These are phyloP conservation scores for Channa argus DNA, from an alignment of 2,113 vertebrate species.

Conservation along the genomic window DNA sequence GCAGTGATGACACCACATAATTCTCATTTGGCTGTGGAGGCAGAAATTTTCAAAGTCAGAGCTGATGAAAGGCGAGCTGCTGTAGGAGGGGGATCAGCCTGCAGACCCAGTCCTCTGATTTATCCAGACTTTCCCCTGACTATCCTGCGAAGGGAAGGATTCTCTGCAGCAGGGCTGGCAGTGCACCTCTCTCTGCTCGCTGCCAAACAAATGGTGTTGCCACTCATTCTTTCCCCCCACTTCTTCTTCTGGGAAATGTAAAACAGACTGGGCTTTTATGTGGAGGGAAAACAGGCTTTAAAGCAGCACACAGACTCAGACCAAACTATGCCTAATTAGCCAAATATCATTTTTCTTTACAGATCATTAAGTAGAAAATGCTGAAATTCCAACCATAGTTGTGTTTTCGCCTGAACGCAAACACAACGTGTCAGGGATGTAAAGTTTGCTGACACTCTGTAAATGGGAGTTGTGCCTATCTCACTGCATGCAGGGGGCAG, in stretches of 20 bases:
- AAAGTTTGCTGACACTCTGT: too few species aligned
- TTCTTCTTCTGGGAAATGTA: conserved; percentile 23
- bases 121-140: conserved; percentile 56
- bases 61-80: conserved; percentile 59
- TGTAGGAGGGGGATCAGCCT: conserved; percentile 19
- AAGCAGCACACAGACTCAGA: background rate
- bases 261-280: conserved; percentile 38
- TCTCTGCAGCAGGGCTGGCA: conserved; percentile 38
- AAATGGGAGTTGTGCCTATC: too few species aligned
- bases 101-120: conserved; percentile 46
- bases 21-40: conserved; percentile 63
- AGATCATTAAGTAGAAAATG: background rate
- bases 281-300: background rate
- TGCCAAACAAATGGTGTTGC: conserved; percentile 83
- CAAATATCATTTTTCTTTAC: background rate
- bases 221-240: conserved; percentile 70
- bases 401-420: background rate
- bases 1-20: conserved; percentile 62
- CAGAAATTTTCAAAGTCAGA: conserved; percentile 49
- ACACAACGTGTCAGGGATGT: too few species aligned
- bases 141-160: conserved; percentile 54
- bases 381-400: background rate
- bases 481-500: too few species aligned
- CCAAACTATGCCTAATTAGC: background rate
- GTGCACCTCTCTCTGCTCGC: conserved; percentile 31